A percentile compares a stretch with the other conserved stretches of the same genome.
Evolutionary conservation across 2,113 vertebrate genomes (phyloP).

Genomic region (Alligator sinensis): DNA sequence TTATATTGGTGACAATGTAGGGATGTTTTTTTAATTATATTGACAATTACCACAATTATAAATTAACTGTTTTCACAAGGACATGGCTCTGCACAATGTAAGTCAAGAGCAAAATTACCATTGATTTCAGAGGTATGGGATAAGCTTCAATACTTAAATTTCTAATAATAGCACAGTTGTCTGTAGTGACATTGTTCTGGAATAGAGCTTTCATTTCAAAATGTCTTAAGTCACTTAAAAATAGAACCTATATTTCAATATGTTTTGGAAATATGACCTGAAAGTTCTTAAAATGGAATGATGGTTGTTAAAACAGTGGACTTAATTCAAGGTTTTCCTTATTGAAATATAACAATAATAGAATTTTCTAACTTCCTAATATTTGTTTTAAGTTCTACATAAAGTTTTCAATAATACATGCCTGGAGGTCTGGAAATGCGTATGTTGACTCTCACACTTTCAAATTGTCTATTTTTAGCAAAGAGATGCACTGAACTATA

Average conservation of each 20-base stretch:
- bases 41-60: not conserved
- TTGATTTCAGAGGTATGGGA: not conserved
- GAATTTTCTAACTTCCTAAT: no score
- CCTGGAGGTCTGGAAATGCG: not conserved
- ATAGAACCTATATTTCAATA: not conserved
- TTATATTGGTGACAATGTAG: not conserved
- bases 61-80: not conserved
- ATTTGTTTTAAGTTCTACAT: no score
- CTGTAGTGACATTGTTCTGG: not conserved
- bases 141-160: fast-evolving
- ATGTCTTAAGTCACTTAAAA: no score
- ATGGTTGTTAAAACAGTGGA: not conserved
- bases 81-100: not conserved
- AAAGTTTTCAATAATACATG: not conserved
- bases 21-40: not conserved
- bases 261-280: not conserved
- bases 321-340: not conserved
- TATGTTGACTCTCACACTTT: not conserved
- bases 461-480: not conserved
- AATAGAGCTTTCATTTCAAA: no score
- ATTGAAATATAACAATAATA: not conserved
- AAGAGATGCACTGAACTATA: not conserved
- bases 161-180: not conserved
- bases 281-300: fast-evolving
- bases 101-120: not conserved